phyloP scores from a whole-genome alignment of 2,797 vertebrate species.

The Numenius phaeopus region DNA sequence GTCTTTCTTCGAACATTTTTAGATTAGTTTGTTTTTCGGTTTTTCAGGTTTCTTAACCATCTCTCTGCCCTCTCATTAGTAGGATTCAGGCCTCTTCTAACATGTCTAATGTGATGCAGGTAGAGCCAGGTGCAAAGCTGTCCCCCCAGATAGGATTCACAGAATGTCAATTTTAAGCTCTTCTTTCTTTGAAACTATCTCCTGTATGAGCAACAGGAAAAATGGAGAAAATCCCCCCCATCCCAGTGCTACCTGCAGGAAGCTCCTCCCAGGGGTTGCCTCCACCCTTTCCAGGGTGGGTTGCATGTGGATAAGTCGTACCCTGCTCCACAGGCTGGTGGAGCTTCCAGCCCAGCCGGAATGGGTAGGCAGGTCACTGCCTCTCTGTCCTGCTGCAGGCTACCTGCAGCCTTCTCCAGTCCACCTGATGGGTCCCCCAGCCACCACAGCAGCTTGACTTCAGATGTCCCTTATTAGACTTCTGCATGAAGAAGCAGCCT shows the following conservation, averaged over 20 bases:
- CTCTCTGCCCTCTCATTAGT: background rate
- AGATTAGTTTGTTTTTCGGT: background rate
- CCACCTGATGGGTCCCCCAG: background rate
- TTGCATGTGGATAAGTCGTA: background rate
- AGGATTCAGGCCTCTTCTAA: background rate
- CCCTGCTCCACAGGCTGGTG: background rate
- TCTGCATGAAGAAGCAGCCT: background rate
- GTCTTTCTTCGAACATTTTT: background rate
- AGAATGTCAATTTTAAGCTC: background rate
- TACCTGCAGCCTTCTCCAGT: background rate
- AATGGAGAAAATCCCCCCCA: background rate
- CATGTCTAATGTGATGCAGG: background rate
- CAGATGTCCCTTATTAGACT: background rate
- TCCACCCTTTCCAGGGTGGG: background rate
- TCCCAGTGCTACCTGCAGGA: background rate
- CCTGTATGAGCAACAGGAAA: background rate
- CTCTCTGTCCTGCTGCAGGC: background rate
- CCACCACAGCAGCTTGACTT: background rate
- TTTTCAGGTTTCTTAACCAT: background rate
- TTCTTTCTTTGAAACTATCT: background rate
- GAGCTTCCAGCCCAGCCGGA: background rate
- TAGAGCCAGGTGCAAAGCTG: background rate
- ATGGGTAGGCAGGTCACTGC: background rate
- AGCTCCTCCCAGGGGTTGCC: background rate
- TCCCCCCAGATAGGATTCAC: background rate